These are phyloP conservation scores for Oasisia sp. DNA, from an alignment of 2,888 invertebrate genomes.

Conservation along the genomic window DNA sequence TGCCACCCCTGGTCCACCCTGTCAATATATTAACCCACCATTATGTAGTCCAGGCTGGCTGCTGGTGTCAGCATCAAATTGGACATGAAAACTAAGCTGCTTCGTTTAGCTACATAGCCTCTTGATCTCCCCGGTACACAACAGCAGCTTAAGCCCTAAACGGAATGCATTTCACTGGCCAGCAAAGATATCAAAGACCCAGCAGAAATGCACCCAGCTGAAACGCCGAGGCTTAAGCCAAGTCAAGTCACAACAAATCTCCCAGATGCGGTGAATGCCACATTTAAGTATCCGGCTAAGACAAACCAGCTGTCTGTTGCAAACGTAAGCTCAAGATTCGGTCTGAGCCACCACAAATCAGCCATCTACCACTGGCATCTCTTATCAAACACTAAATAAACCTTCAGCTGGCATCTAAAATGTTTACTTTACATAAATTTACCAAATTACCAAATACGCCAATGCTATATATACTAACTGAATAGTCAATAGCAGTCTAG, in stretches of 20 bases:
- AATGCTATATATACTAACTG: neutral
- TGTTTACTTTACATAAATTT: neutral
- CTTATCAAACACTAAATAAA: neutral
- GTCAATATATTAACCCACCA: neutral
- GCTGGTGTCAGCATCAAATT: neutral
- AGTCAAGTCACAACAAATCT: slow-evolving; percentile 10
- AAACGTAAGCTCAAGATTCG: neutral
- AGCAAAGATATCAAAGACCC: neutral
- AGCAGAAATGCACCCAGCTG: neutral
- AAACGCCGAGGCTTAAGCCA: neutral
- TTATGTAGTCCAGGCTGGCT: neutral
- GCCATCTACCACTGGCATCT: neutral
- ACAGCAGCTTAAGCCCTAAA: neutral
- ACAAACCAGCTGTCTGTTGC: neutral
- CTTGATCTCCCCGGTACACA: neutral
- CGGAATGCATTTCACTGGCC: neutral
- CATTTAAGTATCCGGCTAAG: neutral
- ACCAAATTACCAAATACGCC: neutral
- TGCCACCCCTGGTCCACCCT: neutral
- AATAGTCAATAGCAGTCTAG: neutral
- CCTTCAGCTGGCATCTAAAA: neutral
- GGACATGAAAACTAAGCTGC: neutral
- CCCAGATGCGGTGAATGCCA: neutral
- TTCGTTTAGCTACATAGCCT: neutral
- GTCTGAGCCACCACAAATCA: neutral